Conservation (phyloP, 2,888 invertebrate genomes). For the Lasioglossum leucozonium region DNA sequence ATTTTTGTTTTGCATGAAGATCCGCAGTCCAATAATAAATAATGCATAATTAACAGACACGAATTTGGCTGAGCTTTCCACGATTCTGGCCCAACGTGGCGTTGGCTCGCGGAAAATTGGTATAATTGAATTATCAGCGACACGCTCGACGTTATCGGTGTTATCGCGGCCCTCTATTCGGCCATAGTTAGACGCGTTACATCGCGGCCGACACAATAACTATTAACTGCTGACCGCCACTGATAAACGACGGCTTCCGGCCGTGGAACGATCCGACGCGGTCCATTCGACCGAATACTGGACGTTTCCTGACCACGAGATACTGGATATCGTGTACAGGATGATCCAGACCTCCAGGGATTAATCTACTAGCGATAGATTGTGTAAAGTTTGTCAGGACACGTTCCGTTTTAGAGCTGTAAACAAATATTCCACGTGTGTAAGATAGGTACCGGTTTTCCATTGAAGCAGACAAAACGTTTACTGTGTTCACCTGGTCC, state of each 20-base stretch:
- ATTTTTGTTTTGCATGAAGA: too few species aligned
- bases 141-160: constrained; percentile 5
- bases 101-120: constrained; percentile 6
- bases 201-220: not conserved
- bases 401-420: not conserved
- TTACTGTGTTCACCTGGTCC: not conserved
- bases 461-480: not conserved
- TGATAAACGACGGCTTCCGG: constrained; percentile 14
- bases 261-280: constrained; percentile 19
- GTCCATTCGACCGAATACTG: not conserved
- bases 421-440: not conserved
- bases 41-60: not conserved
- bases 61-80: not conserved
- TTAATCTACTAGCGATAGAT: not conserved
- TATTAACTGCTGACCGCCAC: not conserved
- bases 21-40: too few species aligned
- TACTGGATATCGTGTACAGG: not conserved
- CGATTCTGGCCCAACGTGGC: not conserved
- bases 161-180: not conserved
- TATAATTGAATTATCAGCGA: constrained; percentile 28
- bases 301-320: not conserved
- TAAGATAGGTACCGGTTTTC: not conserved
- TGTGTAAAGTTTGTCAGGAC: not conserved
- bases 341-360: not conserved
- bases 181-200: not conserved